Base-by-base conservation (phyloP, 2,888 invertebrate genomes). In the Hybos culiciformis region DNA sequence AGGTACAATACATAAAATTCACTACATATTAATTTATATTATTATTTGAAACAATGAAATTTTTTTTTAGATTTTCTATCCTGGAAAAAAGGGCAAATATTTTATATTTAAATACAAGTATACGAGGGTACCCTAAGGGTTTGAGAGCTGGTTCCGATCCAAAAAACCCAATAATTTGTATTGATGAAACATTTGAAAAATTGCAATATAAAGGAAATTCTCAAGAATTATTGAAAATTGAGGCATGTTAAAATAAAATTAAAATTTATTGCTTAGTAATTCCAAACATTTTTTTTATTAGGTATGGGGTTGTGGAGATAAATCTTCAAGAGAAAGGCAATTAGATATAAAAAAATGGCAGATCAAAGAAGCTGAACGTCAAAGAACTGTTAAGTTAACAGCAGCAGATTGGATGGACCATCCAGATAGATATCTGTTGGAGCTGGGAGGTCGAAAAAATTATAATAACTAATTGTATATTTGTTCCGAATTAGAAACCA, bases 341-440 rank as follows among this genome's bases (percentile, higher is more conserved):
- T 66, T 84, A 48, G 88, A 90, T 56, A 80, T 90, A 54, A 92
- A 92, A 63, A 83, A 84, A 56, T 92, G 87, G 88, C 88, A 92
- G 62, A 80, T 83, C 17, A 79, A 79, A 55, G 90, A 94, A 63
- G 86, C 83, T 1, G 91, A 94, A 68, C 76, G 83, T 47, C 83
- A 86, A 54, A 71, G 85, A 42, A 77, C 80, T 57, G 86, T 94
- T 8, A 92, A 92, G 61, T 64, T 92, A 46, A 85, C 83, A 14
- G 80, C 90, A 0, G 79, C 84, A 17, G 92, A 93, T 61, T 96
- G 94, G 94, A 75, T 88, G 59, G 92, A 94, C 60, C 91, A 93
- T 69, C 93, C 94, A 0, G 94, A 96, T 70, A 76, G 92, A 44
- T 90, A 92, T 62, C 72, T 93, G 39, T 68, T 93, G 48, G 87